These are phyloP conservation scores for Drosophila paramelanica DNA, from an alignment of 2,888 invertebrate genomes.

Conservation along the genomic window DNA sequence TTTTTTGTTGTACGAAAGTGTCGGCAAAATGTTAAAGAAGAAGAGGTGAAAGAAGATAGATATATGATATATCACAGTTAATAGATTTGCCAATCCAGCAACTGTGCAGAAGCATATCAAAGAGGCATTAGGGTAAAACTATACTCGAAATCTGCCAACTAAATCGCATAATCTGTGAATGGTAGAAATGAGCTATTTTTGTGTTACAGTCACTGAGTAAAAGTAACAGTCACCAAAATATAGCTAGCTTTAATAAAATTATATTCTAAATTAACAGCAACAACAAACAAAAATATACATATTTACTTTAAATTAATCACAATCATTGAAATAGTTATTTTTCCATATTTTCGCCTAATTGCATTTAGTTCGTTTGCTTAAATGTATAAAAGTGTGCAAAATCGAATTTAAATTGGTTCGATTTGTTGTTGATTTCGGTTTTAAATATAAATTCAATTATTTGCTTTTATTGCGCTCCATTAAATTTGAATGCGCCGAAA, in stretches of 20 bases:
- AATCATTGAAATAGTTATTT: neutral
- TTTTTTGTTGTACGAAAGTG: conserved; percentile 28
- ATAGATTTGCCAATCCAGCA: conserved; percentile 32
- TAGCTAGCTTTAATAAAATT: too few species aligned
- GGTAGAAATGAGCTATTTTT: too few species aligned
- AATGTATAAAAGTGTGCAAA: conserved; percentile 7
- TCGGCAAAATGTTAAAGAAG: conserved; percentile 4
- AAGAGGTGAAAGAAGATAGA: neutral
- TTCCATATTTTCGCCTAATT: neutral
- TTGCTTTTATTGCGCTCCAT: conserved; percentile 7
- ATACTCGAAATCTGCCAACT: neutral
- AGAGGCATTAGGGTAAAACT: conserved; percentile 3
- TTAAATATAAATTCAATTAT: conserved; percentile 12
- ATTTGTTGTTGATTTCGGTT: neutral
- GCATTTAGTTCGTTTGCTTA: conserved; percentile 5
- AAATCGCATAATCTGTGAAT: neutral
- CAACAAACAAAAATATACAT: too few species aligned
- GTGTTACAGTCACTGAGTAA: too few species aligned
- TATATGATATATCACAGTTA: conserved; percentile 20
- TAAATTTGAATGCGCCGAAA: conserved; percentile 25
- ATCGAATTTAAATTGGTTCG: conserved; percentile 4
- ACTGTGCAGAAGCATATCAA: conserved; percentile 25
- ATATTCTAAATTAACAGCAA: too few species aligned
- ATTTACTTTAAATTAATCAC: too few species aligned
- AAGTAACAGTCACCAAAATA: too few species aligned